Percentiles rank a stretch among this genome's conserved stretches.
These are phyloP conservation scores for Bombylius discolor DNA, from an alignment of 2,888 invertebrate genomes.

Conservation along the genomic window DNA sequence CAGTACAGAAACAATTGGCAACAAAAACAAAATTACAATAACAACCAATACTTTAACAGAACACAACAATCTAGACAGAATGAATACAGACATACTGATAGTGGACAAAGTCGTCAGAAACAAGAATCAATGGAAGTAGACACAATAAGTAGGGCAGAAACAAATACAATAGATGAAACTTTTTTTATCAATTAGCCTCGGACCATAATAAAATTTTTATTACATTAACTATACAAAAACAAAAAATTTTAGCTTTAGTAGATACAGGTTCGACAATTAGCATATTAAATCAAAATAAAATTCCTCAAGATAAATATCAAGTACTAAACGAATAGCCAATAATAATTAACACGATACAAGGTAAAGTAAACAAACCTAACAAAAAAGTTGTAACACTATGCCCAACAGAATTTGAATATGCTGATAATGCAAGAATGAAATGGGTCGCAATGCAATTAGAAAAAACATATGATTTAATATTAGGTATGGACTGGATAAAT, in stretches of 20 bases:
- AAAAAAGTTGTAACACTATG: conserved; percentile 8
- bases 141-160: too few relatives aligned
- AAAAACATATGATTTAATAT: conserved; percentile 7
- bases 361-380: conserved; percentile 1
- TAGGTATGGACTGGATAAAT: conserved; percentile 10
- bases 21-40: neutral
- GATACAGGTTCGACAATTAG: neutral
- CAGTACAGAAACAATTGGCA: neutral
- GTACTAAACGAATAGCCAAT: neutral
- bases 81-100: too few relatives aligned
- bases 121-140: too few relatives aligned
- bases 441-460: conserved; percentile 8
- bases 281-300: neutral
- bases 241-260: neutral
- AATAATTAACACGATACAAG: neutral
- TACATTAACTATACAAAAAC: neutral
- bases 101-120: too few relatives aligned
- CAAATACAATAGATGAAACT: neutral
- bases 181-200: neutral
- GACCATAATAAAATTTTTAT: neutral
- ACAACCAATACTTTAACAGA: neutral
- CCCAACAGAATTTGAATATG: conserved; percentile 7
- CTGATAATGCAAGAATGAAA: conserved; percentile 9
- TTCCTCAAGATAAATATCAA: neutral
- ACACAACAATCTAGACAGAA: too few relatives aligned